Percentiles rank a stretch among this genome's conserved stretches.
phyloP scores from a whole-genome alignment of 2,113 vertebrate genomes.

The Campylomormyrus tamandua region DNA sequence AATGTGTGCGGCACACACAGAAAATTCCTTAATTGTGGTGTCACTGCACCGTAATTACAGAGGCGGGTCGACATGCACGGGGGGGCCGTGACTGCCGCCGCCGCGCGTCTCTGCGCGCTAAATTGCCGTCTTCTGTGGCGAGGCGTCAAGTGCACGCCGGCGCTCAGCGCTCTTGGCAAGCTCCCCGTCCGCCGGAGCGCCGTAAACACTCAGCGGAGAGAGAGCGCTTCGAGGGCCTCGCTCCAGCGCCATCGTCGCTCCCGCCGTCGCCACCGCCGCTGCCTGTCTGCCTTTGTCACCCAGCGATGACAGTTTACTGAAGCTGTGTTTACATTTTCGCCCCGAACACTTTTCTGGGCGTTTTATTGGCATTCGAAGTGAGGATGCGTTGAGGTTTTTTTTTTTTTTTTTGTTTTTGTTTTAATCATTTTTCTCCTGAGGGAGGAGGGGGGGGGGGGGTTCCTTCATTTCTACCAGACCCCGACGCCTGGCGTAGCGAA shows the following conservation, averaged over 20 bases:
- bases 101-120: constrained; percentile 36
- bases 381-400: not conserved
- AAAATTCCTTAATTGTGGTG: constrained; percentile 15
- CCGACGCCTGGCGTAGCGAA: not conserved
- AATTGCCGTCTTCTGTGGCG: not conserved
- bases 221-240: constrained; percentile 5
- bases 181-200: not conserved
- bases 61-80: constrained; percentile 4
- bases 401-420: not conserved
- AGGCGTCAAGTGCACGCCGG: not conserved
- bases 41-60: constrained; percentile 8
- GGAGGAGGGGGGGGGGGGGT: not conserved
- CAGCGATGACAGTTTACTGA: not conserved
- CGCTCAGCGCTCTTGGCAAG: not conserved
- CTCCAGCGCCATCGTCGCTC: not conserved
- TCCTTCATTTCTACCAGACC: not conserved
- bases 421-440: not conserved
- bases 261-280: not conserved
- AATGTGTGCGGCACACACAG: not conserved
- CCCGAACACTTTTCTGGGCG: not conserved
- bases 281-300: not conserved
- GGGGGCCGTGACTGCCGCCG: constrained; percentile 32
- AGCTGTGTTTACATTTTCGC: not conserved
- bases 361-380: not conserved
- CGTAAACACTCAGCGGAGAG: constrained; percentile 3